Percentiles rank a stretch among this genome's conserved stretches.
These are phyloP conservation scores for Drosophila punjabiensis DNA, from an alignment of 1,140 invertebrate species.

Conservation along the genomic window DNA sequence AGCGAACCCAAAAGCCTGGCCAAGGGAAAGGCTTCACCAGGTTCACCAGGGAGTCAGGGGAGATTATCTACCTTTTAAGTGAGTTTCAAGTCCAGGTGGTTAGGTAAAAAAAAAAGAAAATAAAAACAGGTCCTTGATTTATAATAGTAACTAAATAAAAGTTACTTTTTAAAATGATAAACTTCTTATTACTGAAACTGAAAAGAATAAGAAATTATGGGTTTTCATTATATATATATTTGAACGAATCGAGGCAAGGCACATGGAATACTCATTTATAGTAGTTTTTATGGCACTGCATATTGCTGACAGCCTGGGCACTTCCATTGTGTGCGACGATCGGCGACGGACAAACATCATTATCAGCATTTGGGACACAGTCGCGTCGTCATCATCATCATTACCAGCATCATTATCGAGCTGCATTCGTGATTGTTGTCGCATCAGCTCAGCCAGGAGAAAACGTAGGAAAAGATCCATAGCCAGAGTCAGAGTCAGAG, in stretches of 20 bases:
- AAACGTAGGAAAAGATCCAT: conserved; percentile 5
- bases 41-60: conserved; percentile 2
- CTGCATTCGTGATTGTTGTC: conserved; percentile 77
- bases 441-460: conserved; percentile 30
- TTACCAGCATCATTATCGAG: conserved; percentile 69
- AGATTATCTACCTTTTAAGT: conserved; percentile 22
- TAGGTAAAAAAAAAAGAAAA: not conserved
- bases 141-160: too few species aligned
- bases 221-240: not conserved
- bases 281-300: conserved; percentile 12
- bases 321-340: conserved; percentile 54
- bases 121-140: not conserved
- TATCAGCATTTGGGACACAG: conserved; percentile 62
- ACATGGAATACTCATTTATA: conserved; percentile 4
- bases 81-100: conserved; percentile 3
- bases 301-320: conserved; percentile 6
- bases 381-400: conserved; percentile 56
- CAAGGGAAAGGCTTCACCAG: conserved; percentile 10
- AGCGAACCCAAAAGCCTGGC: conserved; percentile 13
- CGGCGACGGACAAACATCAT: conserved; percentile 59
- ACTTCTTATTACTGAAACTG: too few species aligned
- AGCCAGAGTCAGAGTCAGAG: not conserved
- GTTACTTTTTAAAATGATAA: not conserved
- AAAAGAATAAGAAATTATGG: not conserved
- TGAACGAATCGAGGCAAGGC: not conserved